phyloP scores from a whole-genome alignment of 2,888 invertebrate species.

The Saturnia japonica region DNA sequence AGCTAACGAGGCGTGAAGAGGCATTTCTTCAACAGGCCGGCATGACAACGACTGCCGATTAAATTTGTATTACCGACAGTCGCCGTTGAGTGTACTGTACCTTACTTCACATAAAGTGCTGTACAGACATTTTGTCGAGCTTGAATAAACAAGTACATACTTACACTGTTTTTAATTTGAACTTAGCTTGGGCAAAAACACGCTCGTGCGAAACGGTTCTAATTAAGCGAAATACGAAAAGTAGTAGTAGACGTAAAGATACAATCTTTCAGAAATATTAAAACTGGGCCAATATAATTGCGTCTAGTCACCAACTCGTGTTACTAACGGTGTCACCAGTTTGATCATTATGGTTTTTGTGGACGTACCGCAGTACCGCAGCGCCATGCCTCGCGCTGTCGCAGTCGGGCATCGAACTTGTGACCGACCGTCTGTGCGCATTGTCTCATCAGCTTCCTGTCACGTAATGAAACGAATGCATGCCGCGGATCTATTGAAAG shows the following conservation, averaged over 20 bases:
- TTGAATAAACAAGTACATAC: no score
- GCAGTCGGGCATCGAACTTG: slow-evolving; percentile 55
- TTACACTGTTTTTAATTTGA: no score
- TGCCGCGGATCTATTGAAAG: not conserved
- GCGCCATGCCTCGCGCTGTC: slow-evolving; percentile 8
- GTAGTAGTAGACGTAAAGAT: not conserved
- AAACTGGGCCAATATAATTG: not conserved
- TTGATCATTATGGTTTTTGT: slow-evolving; percentile 46
- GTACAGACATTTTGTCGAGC: no score
- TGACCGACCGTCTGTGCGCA: slow-evolving; percentile 30
- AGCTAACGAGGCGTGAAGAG: no score
- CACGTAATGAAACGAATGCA: not conserved
- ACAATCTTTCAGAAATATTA: not conserved
- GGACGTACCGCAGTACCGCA: slow-evolving; percentile 24
- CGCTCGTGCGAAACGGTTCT: no score
- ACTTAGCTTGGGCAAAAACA: no score
- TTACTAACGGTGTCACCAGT: slow-evolving; percentile 38
- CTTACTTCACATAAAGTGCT: no score
- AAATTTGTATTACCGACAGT: no score
- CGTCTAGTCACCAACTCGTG: slow-evolving; percentile 21
- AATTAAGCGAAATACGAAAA: no score
- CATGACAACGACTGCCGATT: no score
- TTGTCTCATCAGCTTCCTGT: slow-evolving; percentile 41
- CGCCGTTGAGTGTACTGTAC: no score
- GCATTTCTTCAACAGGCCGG: no score